Evolutionary conservation across 2,113 vertebrate species (phyloP).

Genomic region (Ceyx cyanopectus): DNA sequence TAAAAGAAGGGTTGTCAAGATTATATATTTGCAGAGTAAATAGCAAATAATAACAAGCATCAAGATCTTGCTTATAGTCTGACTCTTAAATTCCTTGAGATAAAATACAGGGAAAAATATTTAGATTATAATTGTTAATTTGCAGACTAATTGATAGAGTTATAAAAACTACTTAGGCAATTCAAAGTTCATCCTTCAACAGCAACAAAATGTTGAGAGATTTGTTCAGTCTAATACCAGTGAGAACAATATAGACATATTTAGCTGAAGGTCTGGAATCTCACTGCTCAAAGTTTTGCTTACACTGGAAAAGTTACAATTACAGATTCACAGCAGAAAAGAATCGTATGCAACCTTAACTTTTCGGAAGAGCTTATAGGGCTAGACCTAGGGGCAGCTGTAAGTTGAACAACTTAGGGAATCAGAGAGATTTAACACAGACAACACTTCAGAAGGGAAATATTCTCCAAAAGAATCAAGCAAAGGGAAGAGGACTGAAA

Average conservation of each 20-base stretch:
- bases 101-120: background rate
- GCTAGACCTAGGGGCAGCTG: background rate
- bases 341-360: background rate
- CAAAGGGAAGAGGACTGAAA: background rate
- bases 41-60: background rate
- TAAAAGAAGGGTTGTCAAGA: background rate
- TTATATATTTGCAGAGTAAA: background rate
- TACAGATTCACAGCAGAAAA: background rate
- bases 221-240: background rate
- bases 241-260: background rate
- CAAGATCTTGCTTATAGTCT: background rate
- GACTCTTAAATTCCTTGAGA: background rate
- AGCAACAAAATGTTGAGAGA: background rate
- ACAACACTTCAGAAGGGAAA: background rate
- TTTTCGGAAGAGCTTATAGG: background rate
- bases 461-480: background rate
- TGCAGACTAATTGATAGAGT: background rate
- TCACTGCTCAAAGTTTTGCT: background rate
- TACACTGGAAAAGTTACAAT: background rate
- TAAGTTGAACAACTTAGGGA: background rate
- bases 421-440: background rate
- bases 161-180: background rate
- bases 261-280: background rate
- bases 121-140: background rate
- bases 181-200: background rate